Percentiles rank a stretch among this genome's conserved stretches.
phyloP scores from a whole-genome alignment of 2,113 vertebrate genomes.

The Pipra filicauda region DNA sequence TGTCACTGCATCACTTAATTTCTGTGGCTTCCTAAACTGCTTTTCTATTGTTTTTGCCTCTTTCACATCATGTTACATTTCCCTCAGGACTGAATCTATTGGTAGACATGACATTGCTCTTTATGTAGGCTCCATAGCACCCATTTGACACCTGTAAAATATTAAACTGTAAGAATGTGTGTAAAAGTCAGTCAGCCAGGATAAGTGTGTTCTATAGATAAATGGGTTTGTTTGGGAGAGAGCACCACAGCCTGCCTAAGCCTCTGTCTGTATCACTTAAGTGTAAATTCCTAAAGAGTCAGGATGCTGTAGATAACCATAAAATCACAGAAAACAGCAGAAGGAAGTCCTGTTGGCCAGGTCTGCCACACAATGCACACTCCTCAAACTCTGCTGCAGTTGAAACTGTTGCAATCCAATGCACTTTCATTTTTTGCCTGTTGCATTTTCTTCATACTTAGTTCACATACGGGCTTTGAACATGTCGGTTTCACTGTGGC shows the following conservation, averaged over 20 bases:
- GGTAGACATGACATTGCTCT: neutral
- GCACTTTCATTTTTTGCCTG: neutral
- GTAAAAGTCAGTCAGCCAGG: constrained; percentile 19
- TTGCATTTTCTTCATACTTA: neutral
- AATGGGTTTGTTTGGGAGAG: constrained; percentile 10
- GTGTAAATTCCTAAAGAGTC: constrained; percentile 43
- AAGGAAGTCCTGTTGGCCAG: neutral
- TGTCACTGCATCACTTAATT: neutral
- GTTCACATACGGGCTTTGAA: neutral
- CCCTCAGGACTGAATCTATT: neutral
- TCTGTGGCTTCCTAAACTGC: neutral
- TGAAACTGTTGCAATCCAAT: neutral
- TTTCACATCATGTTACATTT: neutral
- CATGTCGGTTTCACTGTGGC: neutral
- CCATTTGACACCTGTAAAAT: constrained; percentile 43
- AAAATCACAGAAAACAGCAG: neutral
- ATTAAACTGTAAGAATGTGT: constrained; percentile 47
- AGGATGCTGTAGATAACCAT: constrained; percentile 21
- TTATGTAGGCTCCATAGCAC: neutral
- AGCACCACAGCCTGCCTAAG: neutral
- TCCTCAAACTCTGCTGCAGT: neutral
- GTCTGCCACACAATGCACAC: neutral
- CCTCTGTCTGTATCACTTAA: neutral
- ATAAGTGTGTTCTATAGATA: constrained; percentile 32
- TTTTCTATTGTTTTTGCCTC: neutral